These are phyloP conservation scores for Yponomeuta plumbellus DNA, from an alignment of 2,888 invertebrate species.

Conservation along the genomic window DNA sequence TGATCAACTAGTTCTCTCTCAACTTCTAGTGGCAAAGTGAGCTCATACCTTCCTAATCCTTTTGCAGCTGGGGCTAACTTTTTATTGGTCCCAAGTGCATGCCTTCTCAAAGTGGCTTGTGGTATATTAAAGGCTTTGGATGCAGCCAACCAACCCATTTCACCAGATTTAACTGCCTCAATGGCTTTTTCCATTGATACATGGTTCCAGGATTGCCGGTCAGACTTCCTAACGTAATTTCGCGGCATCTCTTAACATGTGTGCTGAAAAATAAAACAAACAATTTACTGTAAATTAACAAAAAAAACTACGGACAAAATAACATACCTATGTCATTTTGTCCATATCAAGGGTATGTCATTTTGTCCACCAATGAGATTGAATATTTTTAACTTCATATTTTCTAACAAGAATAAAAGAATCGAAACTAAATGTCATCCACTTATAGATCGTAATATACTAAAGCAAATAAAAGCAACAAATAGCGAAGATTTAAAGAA, in stretches of 20 bases:
- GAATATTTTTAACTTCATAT: no score
- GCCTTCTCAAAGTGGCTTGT: no score
- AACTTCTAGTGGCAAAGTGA: slow-evolving; percentile 5
- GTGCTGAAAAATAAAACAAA: background rate
- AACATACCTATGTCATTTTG: background rate
- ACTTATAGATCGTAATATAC: no score
- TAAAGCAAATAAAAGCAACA: no score
- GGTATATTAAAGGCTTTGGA: slow-evolving; percentile 22
- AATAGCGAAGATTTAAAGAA: no score
- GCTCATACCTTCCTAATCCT: background rate
- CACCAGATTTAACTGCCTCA: slow-evolving; percentile 18
- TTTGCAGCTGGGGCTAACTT: background rate
- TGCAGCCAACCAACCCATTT: slow-evolving; percentile 23
- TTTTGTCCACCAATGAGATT: background rate
- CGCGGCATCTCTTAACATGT: background rate
- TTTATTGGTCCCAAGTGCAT: no score
- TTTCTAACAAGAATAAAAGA: no score
- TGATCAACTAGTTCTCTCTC: slow-evolving; percentile 21
- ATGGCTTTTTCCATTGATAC: background rate
- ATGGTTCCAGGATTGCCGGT: background rate
- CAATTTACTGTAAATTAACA: background rate
- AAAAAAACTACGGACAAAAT: background rate
- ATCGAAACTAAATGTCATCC: no score
- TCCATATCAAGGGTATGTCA: background rate
- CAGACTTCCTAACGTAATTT: background rate